Percentiles rank a stretch among this genome's conserved stretches.
phyloP scores from a whole-genome alignment of 2,113 vertebrate genomes.

The Crotalus horridus region DNA sequence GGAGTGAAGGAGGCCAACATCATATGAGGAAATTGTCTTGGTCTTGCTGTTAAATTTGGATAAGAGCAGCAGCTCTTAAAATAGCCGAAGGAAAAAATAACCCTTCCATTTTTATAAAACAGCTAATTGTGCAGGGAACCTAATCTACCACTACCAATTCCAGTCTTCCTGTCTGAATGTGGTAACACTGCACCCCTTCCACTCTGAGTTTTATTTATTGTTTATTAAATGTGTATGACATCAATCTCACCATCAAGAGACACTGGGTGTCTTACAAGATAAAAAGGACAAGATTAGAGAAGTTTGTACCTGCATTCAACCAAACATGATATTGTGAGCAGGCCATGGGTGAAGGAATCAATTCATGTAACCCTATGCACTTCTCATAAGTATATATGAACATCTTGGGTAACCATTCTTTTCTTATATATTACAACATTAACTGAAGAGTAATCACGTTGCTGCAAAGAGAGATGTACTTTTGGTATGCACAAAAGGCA shows the following conservation, averaged over 20 bases:
- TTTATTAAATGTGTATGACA: too few relatives aligned
- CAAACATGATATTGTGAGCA: not conserved
- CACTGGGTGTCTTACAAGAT: too few relatives aligned
- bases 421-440: not conserved
- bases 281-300: not conserved
- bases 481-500: not conserved
- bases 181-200: not conserved
- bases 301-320: not conserved
- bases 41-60: not conserved
- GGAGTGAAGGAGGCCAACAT: not conserved
- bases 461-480: not conserved
- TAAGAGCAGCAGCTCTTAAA: accelerated
- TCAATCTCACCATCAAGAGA: too few relatives aligned
- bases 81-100: not conserved
- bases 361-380: not conserved
- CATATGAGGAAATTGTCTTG: not conserved
- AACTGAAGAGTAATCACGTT: not conserved
- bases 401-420: not conserved
- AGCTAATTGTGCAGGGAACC: not conserved
- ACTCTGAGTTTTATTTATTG: not conserved
- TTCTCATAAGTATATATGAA: not conserved
- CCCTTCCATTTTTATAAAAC: not conserved
- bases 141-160: not conserved
- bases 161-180: not conserved
- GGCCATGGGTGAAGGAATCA: not conserved